Conservation (phyloP, 92 coral and sea anemone genomes). For the Epizoanthus ramosus region DNA sequence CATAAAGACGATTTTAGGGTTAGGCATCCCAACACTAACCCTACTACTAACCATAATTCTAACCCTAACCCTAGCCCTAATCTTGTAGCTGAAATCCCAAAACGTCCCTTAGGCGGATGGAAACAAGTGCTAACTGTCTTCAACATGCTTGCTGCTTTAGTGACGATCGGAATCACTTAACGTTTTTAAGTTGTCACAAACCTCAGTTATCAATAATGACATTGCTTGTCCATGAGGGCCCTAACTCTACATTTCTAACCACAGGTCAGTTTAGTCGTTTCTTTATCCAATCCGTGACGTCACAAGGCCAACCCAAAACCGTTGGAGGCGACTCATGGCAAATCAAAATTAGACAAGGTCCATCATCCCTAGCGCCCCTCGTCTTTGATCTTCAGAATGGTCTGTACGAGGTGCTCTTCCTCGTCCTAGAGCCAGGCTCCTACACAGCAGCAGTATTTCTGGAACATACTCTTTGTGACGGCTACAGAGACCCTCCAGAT, state of each 20-base stretch:
- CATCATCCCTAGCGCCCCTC: slow-evolving; percentile 82
- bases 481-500: slow-evolving; percentile 80
- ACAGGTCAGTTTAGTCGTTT: slow-evolving; percentile 81
- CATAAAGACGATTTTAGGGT: no score
- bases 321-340: slow-evolving; percentile 91
- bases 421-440: slow-evolving; percentile 74
- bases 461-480: slow-evolving; percentile 84
- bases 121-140: no score
- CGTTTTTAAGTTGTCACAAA: no score
- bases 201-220: no score
- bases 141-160: no score
- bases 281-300: slow-evolving; percentile 76
- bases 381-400: slow-evolving; percentile 81
- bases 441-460: slow-evolving; percentile 67
- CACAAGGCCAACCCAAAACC: slow-evolving; percentile 53
- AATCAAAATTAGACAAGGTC: slow-evolving; percentile 83
- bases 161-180: no score
- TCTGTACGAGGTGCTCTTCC: slow-evolving; percentile 71
- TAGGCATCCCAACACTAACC: no score
- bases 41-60: no score
- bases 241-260: background rate
- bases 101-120: no score
- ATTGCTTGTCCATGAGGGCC: no score
- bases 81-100: no score
- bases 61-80: no score